Evolutionary conservation across 2,113 vertebrate species (phyloP), one percentile per base, ranked within the genome.

Genomic region (Mesembrinibis cayennensis): DNA sequence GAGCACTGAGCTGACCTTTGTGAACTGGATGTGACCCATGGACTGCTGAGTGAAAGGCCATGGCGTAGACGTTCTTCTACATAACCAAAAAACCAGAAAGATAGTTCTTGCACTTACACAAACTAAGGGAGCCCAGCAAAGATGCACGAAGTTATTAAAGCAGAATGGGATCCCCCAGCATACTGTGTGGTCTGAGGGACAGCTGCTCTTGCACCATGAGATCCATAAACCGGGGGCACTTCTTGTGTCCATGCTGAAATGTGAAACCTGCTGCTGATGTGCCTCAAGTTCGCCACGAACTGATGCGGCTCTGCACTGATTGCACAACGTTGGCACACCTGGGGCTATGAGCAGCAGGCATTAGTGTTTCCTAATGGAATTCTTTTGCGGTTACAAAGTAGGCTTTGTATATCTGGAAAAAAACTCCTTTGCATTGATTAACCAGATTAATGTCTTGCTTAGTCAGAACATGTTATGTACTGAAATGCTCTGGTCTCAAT

Each of bases 331-430:
- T 32, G 63, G 72, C 77, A 72, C 74, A 91, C 65, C 65, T 91
- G 29, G 16, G 53, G 45, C 77, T 87, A 50, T 62, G 77, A 71
- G 50, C 50, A 80, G 53, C 36, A 73, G 62, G 52, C 34, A 38
- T 80, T 80, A 83, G 53, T 58, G 29, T 87, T 89, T 91, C 83
- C 59, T 83, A 73, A 58, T 58, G n/a, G 55, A 73, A 70, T 77
- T 83, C 19, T 78, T 90, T 50, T 74, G 65, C 62, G 44, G 38
- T 87, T 92, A 62, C 72, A 83, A 73, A 74, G 40, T 42, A 87
- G 69, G 59, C 47, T 89, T 95, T 74, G 67, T 91, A 70, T 22
- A n/a, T 27, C 16, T 55, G 45, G 9, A 53, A 36, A 13, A 59
- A 66, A 40, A 72, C 16, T 18, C 8, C 30, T 47, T 79, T 52